phyloP scores from a whole-genome alignment of 2,113 vertebrate genomes.

The Rhipidura dahli region DNA sequence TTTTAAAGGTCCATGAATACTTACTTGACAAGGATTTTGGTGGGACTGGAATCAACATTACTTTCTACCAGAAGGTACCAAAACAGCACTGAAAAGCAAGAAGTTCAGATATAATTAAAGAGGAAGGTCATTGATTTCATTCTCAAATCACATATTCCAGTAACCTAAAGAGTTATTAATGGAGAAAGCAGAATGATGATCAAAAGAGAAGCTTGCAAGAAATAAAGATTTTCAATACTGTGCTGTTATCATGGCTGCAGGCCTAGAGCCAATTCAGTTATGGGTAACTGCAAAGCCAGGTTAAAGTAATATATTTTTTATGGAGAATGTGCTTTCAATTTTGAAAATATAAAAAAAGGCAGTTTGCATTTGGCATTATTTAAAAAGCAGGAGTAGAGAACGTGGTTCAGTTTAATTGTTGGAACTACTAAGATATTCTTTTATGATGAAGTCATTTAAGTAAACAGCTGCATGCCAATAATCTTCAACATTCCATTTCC shows the following conservation, averaged over 20 bases:
- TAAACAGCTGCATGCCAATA: neutral
- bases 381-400: neutral
- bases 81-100: neutral
- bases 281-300: neutral
- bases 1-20: neutral
- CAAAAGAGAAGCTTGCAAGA: constrained; percentile 13
- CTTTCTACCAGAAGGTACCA: neutral
- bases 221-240: constrained; percentile 30
- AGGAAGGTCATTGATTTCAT: neutral
- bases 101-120: neutral
- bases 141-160: neutral
- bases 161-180: neutral
- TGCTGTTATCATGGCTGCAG: neutral
- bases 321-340: neutral
- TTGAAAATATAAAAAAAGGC: neutral
- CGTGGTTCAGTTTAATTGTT: neutral
- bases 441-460: neutral
- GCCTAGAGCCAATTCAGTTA: neutral
- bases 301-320: constrained; percentile 1
- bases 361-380: neutral
- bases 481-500: neutral
- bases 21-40: neutral
- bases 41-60: neutral
- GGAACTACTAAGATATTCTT: neutral
- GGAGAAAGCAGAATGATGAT: neutral